Evolutionary conservation across 2,113 vertebrate genomes (phyloP).

Genomic region (Siphamia tubifer): DNA sequence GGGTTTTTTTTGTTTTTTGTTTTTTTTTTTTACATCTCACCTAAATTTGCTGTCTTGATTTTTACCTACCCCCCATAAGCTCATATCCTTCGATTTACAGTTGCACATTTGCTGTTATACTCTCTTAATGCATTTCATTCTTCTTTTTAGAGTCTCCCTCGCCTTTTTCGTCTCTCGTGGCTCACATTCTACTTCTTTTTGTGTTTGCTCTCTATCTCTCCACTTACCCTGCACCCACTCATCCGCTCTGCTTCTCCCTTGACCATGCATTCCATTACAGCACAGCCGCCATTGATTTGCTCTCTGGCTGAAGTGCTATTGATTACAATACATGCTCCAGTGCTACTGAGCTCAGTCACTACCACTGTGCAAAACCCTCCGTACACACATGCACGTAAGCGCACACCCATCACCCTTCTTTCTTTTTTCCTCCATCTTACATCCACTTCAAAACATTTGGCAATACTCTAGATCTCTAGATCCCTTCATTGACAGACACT

Average conservation of each 20-base stretch:
- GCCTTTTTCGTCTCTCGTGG: slow-evolving; percentile 1
- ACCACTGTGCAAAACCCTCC: slow-evolving; percentile 18
- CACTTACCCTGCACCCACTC: slow-evolving; percentile 6
- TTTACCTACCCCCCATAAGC: not conserved
- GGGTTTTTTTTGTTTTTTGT: not conserved
- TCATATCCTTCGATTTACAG: slow-evolving; percentile 10
- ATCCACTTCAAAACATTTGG: slow-evolving; percentile 28
- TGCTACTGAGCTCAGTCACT: slow-evolving; percentile 50
- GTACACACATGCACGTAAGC: slow-evolving; percentile 14
- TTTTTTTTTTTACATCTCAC: not conserved
- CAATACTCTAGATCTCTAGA: slow-evolving; percentile 6
- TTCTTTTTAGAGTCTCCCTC: not conserved
- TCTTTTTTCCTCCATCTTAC: not conserved
- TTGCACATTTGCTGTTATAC: slow-evolving; percentile 1
- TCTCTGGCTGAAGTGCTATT: slow-evolving; percentile 76
- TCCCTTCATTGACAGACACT: slow-evolving; percentile 26
- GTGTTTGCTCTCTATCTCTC: slow-evolving; percentile 46
- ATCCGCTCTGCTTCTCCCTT: slow-evolving; percentile 37
- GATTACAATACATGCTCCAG: slow-evolving; percentile 72
- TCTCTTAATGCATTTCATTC: slow-evolving; percentile 25
- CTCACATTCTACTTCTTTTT: slow-evolving; percentile 46
- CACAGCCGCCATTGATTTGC: slow-evolving; percentile 69
- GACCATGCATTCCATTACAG: slow-evolving; percentile 67
- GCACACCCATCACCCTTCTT: not conserved
- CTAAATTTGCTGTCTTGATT: slow-evolving; percentile 26